A percentile compares a stretch with the other conserved stretches of the same genome.
Conservation (phyloP, 1,140 invertebrate species). For the Lordiphosa clarofinis region DNA sequence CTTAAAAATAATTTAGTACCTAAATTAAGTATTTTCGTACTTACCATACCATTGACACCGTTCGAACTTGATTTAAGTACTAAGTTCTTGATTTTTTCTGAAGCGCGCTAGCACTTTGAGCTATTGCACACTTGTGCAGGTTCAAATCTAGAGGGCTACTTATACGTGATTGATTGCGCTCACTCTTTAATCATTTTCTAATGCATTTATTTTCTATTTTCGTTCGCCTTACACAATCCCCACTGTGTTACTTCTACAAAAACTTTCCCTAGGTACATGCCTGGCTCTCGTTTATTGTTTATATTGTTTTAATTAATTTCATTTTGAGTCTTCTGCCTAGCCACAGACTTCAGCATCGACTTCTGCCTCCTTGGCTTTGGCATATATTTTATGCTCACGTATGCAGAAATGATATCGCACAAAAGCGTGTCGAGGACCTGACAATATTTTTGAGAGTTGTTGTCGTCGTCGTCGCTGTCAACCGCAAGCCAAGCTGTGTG, state of each 20-base stretch:
- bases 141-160: too few species aligned
- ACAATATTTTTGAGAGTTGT: constrained; percentile 17
- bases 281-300: constrained; percentile 49
- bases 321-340: constrained; percentile 51
- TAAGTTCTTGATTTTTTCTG: too few species aligned
- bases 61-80: too few species aligned
- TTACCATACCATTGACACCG: too few species aligned
- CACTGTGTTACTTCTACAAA: constrained; percentile 2
- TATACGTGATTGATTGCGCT: too few species aligned
- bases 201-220: too few species aligned
- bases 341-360: constrained; percentile 19
- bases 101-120: too few species aligned
- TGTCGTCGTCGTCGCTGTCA: constrained; percentile 18
- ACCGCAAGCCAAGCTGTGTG: constrained; percentile 62
- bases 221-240: constrained; percentile 4
- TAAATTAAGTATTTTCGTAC: too few species aligned
- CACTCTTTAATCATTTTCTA: too few species aligned
- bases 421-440: constrained; percentile 19
- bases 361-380: constrained; percentile 5
- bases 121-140: too few species aligned
- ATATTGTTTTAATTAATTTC: constrained; percentile 70
- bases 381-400: constrained; percentile 54
- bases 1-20: too few species aligned
- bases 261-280: constrained; percentile 5
- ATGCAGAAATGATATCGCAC: constrained; percentile 54